A percentile compares a stretch with the other conserved stretches of the same genome.
phyloP scores from a whole-genome alignment of 1,140 invertebrate genomes.

The Hydropsyche tenuis region DNA sequence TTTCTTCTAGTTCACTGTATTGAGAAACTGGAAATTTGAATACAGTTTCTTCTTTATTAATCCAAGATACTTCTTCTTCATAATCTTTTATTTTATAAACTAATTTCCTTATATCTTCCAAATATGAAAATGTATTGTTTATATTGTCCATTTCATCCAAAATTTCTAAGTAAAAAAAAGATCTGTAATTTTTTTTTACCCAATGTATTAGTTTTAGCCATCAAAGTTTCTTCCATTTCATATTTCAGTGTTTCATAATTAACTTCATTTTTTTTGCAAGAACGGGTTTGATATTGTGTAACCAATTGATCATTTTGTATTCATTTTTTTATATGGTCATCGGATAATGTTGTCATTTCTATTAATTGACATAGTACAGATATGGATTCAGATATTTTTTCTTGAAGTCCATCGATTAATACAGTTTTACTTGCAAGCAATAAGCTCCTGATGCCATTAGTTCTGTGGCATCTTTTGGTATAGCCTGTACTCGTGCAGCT shows the following conservation, averaged over 20 bases:
- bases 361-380: slow-evolving; percentile 70
- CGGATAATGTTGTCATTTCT: slow-evolving; percentile 70
- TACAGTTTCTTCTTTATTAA: slow-evolving; percentile 86
- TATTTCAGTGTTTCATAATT: slow-evolving; percentile 81
- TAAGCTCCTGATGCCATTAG: slow-evolving; percentile 73
- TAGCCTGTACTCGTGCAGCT: slow-evolving; percentile 64
- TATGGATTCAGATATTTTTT: slow-evolving; percentile 68
- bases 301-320: slow-evolving; percentile 75
- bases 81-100: slow-evolving; percentile 77
- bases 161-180: slow-evolving; percentile 70
- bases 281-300: slow-evolving; percentile 73
- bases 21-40: slow-evolving; percentile 79
- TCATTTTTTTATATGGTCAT: slow-evolving; percentile 72
- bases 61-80: slow-evolving; percentile 78
- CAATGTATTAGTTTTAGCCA: slow-evolving; percentile 71
- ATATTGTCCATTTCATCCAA: slow-evolving; percentile 76
- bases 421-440: slow-evolving; percentile 68
- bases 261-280: slow-evolving; percentile 73
- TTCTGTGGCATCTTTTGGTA: slow-evolving; percentile 73
- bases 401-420: slow-evolving; percentile 66
- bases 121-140: slow-evolving; percentile 68
- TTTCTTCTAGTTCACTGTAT: slow-evolving; percentile 78
- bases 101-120: slow-evolving; percentile 75
- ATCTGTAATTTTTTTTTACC: slow-evolving; percentile 71
- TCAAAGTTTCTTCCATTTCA: slow-evolving; percentile 79